phyloP scores from a whole-genome alignment of 2,888 invertebrate species.

The Lydus trimaculatus region DNA sequence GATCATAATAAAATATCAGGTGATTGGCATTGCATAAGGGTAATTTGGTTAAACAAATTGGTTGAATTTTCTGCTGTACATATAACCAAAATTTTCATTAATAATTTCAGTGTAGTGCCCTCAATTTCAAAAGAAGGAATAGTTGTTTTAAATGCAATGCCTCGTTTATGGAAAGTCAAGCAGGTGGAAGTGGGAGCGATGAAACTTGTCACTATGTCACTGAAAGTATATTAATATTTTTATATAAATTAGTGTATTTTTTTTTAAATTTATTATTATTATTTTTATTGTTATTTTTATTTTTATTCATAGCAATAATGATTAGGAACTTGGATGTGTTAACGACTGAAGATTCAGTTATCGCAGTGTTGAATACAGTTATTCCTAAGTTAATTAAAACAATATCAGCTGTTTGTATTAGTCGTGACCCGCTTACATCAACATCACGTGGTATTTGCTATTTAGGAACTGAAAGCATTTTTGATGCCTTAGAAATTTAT shows the following conservation, averaged over 20 bases:
- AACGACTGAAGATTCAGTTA: conserved; percentile 91
- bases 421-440: conserved; percentile 83
- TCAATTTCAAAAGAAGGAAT: conserved; percentile 94
- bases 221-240: conserved; percentile 75
- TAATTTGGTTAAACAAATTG: too few relatives aligned
- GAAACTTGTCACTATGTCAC: conserved; percentile 85
- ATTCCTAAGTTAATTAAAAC: conserved; percentile 76
- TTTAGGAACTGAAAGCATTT: conserved; percentile 80
- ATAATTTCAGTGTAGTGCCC: conserved; percentile 78
- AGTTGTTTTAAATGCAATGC: conserved; percentile 94
- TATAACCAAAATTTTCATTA: neutral
- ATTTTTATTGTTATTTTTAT: conserved; percentile 33
- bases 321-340: conserved; percentile 90
- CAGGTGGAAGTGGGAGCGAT: conserved; percentile 83
- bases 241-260: too few relatives aligned
- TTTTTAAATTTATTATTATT: neutral
- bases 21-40: conserved; percentile 75
- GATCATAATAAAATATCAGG: conserved; percentile 65
- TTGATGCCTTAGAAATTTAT: conserved; percentile 83
- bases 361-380: conserved; percentile 78
- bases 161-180: conserved; percentile 83
- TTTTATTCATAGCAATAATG: conserved; percentile 77
- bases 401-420: conserved; percentile 84
- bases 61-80: conserved; percentile 29
- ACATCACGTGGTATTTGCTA: conserved; percentile 84